Base-by-base conservation (phyloP, 2,113 vertebrate genomes). In the Tor tambroides region DNA sequence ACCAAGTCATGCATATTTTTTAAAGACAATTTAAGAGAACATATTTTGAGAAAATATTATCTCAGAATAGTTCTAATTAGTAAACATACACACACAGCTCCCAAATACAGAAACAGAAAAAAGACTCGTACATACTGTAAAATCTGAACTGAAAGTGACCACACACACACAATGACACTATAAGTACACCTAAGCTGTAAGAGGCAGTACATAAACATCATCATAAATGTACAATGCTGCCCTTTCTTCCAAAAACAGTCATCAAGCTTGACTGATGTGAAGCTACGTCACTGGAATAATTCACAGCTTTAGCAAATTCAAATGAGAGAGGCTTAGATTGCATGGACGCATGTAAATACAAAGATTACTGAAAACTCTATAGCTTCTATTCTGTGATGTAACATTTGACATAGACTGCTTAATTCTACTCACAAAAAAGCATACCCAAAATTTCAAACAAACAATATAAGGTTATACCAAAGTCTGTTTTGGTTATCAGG, bases 401-500 rank as follows among this genome's bases (percentile, higher is more conserved):
- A 74, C 35, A 26, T 41, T n/a, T 41, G 5, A 74, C 35, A 26
- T 54, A 51, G 1, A 26, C 23, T 35, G 28, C 65, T 76, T 46
- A 5, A 32, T 23, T 74, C 21, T 41, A 23, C 21, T 74, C 35
- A 43, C 71, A 41, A 74, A 43, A n/a, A 74, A 41, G 10, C 10
- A 63, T 63, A 10, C 19, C 28, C 30, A 32, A 32, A 32, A 19
- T 15, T 5, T 26, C 30, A 6, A 71, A 23, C 19, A 23, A 72
- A 41, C 21, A 41, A n/a, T 41, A 41, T 3, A 23, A 35, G 41
- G 35, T n/a, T 6, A 23, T 41, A 72, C 21, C 35, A 41, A 38
- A 72, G 32, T 23, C 19, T 74, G 71, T 74, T 77, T 77, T 77
- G 38, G 14, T 77, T 77, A 15, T 87, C 71, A 71, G 86, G 78